These are phyloP conservation scores for Acholoe squamosa DNA, from an alignment of 2,888 invertebrate genomes.

Conservation along the genomic window DNA sequence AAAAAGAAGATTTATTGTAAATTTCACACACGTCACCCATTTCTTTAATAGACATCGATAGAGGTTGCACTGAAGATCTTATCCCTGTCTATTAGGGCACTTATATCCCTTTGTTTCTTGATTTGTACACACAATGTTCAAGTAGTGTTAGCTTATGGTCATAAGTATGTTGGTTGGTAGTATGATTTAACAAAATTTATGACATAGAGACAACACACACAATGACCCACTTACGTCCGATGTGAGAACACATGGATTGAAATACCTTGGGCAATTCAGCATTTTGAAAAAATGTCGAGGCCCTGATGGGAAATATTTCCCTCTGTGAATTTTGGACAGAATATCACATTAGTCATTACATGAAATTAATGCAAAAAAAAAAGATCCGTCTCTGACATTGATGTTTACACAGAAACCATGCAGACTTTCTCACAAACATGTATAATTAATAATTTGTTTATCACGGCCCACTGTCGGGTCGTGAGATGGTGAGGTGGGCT, in stretches of 20 bases:
- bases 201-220: not conserved
- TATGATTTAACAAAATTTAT: not conserved
- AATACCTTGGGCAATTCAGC: no score
- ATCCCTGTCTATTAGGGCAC: not conserved
- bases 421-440: no score
- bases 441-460: no score
- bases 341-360: no score
- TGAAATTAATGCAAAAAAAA: no score
- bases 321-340: no score
- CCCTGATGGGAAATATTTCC: no score
- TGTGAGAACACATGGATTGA: not conserved
- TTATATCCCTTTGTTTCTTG: not conserved
- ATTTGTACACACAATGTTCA: not conserved
- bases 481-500: not conserved
- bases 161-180: not conserved
- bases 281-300: no score
- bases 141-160: not conserved
- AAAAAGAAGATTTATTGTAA: not conserved
- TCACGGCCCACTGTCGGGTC: no score
- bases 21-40: slow-evolving; percentile 2
- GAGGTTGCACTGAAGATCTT: not conserved
- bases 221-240: not conserved
- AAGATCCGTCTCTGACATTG: no score
- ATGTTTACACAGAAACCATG: no score
- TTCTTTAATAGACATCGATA: not conserved